A percentile compares a stretch with the other conserved stretches of the same genome.
Conservation (phyloP, 2,888 invertebrate species). For the Leptinotarsa juncta region DNA sequence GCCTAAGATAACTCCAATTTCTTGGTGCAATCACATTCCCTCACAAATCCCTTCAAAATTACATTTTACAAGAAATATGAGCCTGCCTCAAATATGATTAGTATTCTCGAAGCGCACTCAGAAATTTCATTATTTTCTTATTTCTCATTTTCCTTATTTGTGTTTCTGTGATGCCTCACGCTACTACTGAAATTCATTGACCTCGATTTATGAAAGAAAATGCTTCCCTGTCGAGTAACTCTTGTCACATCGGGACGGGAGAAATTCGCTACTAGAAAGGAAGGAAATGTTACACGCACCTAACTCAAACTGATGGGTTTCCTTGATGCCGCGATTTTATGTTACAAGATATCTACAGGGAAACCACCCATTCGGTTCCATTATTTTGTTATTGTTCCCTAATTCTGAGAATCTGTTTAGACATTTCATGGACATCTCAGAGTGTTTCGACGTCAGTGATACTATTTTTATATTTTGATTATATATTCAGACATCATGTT, state of each 20-base stretch:
- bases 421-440: no score
- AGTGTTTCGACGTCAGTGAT: no score
- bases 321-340: neutral
- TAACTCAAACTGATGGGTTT: neutral
- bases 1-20: neutral
- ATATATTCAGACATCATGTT: no score
- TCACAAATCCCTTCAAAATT: no score
- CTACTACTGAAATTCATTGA: neutral
- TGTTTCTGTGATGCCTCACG: neutral
- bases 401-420: no score
- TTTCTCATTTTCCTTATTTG: neutral
- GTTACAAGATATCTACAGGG: constrained; percentile 3
- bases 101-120: neutral
- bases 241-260: neutral
- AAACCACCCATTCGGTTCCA: neutral
- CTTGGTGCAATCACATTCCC: neutral
- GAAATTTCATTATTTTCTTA: neutral
- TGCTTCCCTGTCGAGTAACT: neutral
- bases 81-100: no score
- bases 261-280: neutral
- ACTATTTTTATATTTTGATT: no score
- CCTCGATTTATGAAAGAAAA: constrained; percentile 3
- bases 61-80: no score
- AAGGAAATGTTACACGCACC: neutral
- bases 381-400: no score